These are phyloP conservation scores for Sander vitreus DNA, from an alignment of 2,113 vertebrate genomes.

Conservation along the genomic window DNA sequence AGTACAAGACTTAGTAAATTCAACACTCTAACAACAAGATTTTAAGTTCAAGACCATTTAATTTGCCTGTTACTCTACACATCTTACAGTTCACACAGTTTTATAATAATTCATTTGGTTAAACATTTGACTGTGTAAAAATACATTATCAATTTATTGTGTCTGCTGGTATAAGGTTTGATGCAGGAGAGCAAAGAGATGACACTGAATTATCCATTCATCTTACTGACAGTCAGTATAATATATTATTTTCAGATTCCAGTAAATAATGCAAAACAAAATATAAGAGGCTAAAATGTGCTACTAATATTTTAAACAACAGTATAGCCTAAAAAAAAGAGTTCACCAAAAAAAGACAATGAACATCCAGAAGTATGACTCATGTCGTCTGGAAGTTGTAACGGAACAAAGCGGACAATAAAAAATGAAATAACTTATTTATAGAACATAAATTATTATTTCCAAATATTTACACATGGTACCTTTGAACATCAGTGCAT, in stretches of 20 bases:
- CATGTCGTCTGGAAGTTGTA: slow-evolving; percentile 46
- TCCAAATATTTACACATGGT: slow-evolving; percentile 75
- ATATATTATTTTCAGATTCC: slow-evolving; percentile 71
- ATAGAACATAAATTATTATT: slow-evolving; percentile 72
- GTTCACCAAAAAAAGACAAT: slow-evolving; percentile 7
- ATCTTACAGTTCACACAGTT: slow-evolving; percentile 52
- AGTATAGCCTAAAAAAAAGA: slow-evolving; percentile 3
- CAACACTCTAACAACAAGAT: neutral
- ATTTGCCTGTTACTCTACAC: slow-evolving; percentile 48
- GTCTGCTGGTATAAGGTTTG: slow-evolving; percentile 10
- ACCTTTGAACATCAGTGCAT: slow-evolving; percentile 76
- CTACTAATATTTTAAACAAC: slow-evolving; percentile 17
- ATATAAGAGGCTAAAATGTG: slow-evolving; percentile 46
- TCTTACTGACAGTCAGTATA: slow-evolving; percentile 14
- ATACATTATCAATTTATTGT: slow-evolving; percentile 16
- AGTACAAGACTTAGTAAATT: neutral
- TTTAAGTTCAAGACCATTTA: slow-evolving; percentile 46
- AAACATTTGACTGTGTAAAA: slow-evolving; percentile 51
- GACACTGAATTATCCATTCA: slow-evolving; percentile 20
- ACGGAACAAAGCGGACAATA: slow-evolving; percentile 47
- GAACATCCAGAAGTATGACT: slow-evolving; percentile 64
- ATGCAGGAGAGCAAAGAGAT: slow-evolving; percentile 20
- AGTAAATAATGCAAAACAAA: slow-evolving; percentile 47
- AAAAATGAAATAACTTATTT: slow-evolving; percentile 74
- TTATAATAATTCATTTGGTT: slow-evolving; percentile 61